A percentile compares a stretch with the other conserved stretches of the same genome.
Conservation (phyloP, 2,113 vertebrate species). For the Columba livia region DNA sequence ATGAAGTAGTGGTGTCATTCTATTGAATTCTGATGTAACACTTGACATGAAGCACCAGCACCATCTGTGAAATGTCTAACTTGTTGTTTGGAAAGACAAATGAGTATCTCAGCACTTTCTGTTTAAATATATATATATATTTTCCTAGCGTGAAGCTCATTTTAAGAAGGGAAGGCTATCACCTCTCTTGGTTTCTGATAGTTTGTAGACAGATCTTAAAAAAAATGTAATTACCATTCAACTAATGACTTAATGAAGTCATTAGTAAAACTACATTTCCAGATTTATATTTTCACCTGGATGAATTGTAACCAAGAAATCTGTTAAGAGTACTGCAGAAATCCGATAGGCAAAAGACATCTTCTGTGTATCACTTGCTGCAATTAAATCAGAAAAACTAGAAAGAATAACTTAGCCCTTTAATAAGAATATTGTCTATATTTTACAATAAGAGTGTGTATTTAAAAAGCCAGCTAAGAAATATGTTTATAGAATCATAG, state of each 20-base stretch:
- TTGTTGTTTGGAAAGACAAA: not conserved
- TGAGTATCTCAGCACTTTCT: not conserved
- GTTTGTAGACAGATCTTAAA: not conserved
- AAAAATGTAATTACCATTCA: not conserved
- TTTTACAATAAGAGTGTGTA: not conserved
- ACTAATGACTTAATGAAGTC: not conserved
- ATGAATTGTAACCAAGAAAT: not conserved
- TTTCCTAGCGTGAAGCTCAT: not conserved
- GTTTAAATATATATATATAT: not conserved
- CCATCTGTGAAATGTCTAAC: not conserved
- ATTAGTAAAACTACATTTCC: not conserved
- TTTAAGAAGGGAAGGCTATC: not conserved
- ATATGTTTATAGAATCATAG: too few relatives aligned
- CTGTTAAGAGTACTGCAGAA: not conserved
- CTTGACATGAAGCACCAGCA: not conserved
- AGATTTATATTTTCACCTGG: not conserved
- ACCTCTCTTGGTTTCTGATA: not conserved
- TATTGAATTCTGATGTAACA: conserved; percentile 61
- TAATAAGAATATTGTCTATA: not conserved
- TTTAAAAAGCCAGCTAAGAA: not conserved
- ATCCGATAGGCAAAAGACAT: not conserved
- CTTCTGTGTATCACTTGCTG: not conserved
- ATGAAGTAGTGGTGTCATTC: conserved; percentile 54
- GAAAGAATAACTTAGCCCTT: not conserved
- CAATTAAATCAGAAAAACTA: not conserved